Conservation (phyloP, 1,140 invertebrate genomes). For the Solenopsis fugax region DNA sequence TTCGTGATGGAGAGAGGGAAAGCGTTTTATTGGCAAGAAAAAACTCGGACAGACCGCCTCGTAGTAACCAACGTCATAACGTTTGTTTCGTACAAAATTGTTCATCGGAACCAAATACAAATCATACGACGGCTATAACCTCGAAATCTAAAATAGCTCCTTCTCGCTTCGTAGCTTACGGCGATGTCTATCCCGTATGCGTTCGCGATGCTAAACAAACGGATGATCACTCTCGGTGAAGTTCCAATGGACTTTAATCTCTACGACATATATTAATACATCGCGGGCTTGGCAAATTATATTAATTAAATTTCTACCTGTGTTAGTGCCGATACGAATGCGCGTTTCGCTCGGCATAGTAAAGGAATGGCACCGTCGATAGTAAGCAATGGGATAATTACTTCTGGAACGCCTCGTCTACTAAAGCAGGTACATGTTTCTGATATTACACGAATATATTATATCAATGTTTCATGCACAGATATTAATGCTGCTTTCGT, state of each 20-base stretch:
- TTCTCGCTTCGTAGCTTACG: conserved; percentile 26
- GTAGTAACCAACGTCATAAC: not conserved
- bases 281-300: conserved; percentile 74
- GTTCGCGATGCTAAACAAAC: conserved; percentile 57
- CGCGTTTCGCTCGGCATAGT: conserved; percentile 38
- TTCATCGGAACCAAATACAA: conserved; percentile 27
- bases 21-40: conserved; percentile 14
- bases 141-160: conserved; percentile 36
- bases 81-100: conserved; percentile 34
- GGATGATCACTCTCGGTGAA: conserved; percentile 47
- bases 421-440: conserved; percentile 40
- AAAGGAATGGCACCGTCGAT: conserved; percentile 68
- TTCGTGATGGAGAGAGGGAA: not conserved
- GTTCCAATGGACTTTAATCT: conserved; percentile 64
- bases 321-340: conserved; percentile 46
- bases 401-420: conserved; percentile 51
- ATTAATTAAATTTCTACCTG: conserved; percentile 77
- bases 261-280: conserved; percentile 71
- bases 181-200: conserved; percentile 28
- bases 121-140: conserved; percentile 18
- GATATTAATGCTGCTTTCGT: conserved; percentile 45
- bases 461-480: conserved; percentile 6
- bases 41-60: not conserved
- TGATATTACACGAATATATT: conserved; percentile 39
- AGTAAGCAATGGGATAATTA: conserved; percentile 71